Evolutionary conservation across 2,888 invertebrate species (phyloP), one percentile per base, ranked within the genome.

Genomic region (Ligdia adustata): DNA sequence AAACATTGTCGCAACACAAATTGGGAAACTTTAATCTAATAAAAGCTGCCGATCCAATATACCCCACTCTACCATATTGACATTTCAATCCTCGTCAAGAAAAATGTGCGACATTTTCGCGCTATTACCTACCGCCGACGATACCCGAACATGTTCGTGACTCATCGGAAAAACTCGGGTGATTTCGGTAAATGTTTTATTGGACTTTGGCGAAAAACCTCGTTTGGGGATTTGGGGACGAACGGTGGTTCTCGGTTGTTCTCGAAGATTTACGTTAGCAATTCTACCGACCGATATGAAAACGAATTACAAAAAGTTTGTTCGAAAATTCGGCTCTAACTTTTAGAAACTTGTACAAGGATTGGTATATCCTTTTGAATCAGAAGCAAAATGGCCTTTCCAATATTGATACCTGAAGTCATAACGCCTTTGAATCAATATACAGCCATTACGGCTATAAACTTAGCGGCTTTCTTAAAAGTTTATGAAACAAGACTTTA

Each of bases 41-140:
- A 63, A 67, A 62, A 66, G 60, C 58, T 67, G 60, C 59, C 59
- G 64, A 66, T 62, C 64, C 63, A 55, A 60, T 59, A 33, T 28
- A 34, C 22, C 57, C 62, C 56, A 49, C 55, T 56, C 28, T 20
- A 45, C 45, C 32, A 49, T 50, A 53, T 61, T 72, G 69, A 74
- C 69, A 69, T 76, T 74, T 72, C 66, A 72, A 67, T 69, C 29
- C 15, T 24, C 60, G 60, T 49, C 59, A 60, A 57, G 48, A 50
- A 53, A 55, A 60, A 60, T 38, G 56, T 40, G 28, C 34, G 42
- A 28, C 44, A 49, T 57, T 52, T 52, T 42, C 39, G 35, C 27
- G 35, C 16, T 16, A 31, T 43, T 43, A 28, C 29, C 22, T 22
- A n/a, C 22, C 15, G 14, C 20, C 18, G 51, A 27, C 54, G 43